These are phyloP conservation scores for Lineus longissimus DNA, from an alignment of 1,140 invertebrate genomes.

Conservation along the genomic window DNA sequence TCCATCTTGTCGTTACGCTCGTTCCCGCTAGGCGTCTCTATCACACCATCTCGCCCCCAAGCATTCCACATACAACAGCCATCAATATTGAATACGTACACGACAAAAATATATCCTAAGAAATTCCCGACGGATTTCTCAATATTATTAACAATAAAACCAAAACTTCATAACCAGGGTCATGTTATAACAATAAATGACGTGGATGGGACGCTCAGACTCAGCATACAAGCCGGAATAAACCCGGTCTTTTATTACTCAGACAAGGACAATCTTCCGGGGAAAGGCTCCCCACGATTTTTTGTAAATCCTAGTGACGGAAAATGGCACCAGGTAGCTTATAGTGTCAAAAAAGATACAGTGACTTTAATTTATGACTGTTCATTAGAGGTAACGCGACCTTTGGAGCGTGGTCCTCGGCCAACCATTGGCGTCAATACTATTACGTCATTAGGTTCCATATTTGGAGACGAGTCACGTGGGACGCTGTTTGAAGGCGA, in stretches of 20 bases:
- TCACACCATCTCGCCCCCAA: background rate
- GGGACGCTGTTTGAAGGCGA: slow-evolving; percentile 27
- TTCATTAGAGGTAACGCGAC: slow-evolving; percentile 24
- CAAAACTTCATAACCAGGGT: background rate
- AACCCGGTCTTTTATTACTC: background rate
- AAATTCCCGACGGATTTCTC: background rate
- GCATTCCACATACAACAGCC: background rate
- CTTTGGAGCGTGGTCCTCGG: slow-evolving; percentile 21
- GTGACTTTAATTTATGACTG: slow-evolving; percentile 39
- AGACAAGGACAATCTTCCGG: background rate
- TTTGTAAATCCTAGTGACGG: slow-evolving; percentile 24
- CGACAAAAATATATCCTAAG: background rate
- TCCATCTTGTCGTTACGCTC: background rate
- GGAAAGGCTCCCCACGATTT: slow-evolving; percentile 23
- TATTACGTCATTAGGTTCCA: slow-evolving; percentile 37
- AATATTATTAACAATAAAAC: background rate
- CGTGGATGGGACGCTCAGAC: background rate
- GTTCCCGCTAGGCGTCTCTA: background rate
- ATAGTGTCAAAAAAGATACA: slow-evolving; percentile 26
- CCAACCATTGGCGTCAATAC: slow-evolving; percentile 28
- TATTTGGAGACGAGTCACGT: slow-evolving; percentile 26
- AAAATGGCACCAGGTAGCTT: slow-evolving; percentile 36
- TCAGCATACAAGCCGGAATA: background rate
- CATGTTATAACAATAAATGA: background rate
- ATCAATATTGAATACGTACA: background rate